Base-by-base conservation (phyloP, 2,888 invertebrate species). In the Biston stratarius region DNA sequence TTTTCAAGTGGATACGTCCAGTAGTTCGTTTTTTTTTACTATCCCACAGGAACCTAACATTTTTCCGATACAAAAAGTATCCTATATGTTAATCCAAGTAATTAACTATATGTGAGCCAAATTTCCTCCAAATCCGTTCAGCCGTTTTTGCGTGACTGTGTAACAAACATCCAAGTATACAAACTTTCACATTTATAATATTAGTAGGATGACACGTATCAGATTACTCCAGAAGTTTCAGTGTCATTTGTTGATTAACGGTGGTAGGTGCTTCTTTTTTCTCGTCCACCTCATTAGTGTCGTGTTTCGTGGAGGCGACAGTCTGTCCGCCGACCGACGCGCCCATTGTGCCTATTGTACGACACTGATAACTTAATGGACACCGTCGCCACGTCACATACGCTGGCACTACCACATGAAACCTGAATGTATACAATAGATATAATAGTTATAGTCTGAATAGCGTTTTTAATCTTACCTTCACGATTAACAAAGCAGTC, bases 321-420 rank as follows among this genome's bases (percentile, higher is more conserved):
- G 76, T 76, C 76, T 76, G 83, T 78, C 81, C 74, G 78, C 73
- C 78, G 82, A 78, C 82, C 74, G 82, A 75, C 81, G 78, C 78
- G 74, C 74, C 86, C 81, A 85, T 89, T 90, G 88, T 91, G 75
- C 76, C 83, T 71, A 82, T 85, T 88, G 87, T 86, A 84, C 84
- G 90, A 88, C 84, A 89, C 83, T 87, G 90, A 92, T 88, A 87
- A 83, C 87, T 84, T 93, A 93, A 93, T 93, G 92, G 92, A 90
- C 84, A 80, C 83, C 82, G 86, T 82, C 75, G 78, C 75, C 76
- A 73, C 77, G 75, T 79, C 76, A 70, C 68, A 70, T 61, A 9
- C 49, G 53, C 55, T 36, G 62, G 51, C 60, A 53, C 44, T 55
- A 36, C 48, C 40, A 56, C 67, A 72, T 72, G 71, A 71, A 71